Percentiles rank a stretch among this genome's conserved stretches.
phyloP scores from a whole-genome alignment of 2,113 vertebrate genomes.

The Aspidoscelis tigris region DNA sequence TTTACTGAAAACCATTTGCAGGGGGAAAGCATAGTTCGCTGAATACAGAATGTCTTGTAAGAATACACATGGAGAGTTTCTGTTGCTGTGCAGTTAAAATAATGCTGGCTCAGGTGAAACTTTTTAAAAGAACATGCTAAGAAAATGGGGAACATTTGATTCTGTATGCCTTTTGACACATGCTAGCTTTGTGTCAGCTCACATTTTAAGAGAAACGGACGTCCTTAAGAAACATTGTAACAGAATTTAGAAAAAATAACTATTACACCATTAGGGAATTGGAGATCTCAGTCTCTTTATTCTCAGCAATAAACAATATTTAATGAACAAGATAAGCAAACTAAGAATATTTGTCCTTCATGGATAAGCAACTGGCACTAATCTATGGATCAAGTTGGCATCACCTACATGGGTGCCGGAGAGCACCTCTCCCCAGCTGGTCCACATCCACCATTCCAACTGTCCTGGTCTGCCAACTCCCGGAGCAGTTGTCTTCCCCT shows the following conservation, averaged over 20 bases:
- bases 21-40: slow-evolving; percentile 31
- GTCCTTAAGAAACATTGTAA: background rate
- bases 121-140: slow-evolving; percentile 6
- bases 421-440: too few relatives aligned
- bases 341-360: background rate
- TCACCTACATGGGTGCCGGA: too few relatives aligned
- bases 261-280: background rate
- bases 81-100: slow-evolving; percentile 32
- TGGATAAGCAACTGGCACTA: background rate
- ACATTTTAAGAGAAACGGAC: background rate
- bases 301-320: background rate
- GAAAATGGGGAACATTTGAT: background rate
- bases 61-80: slow-evolving; percentile 14
- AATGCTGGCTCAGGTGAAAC: background rate
- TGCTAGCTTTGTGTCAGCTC: slow-evolving; percentile 11
- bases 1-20: slow-evolving; percentile 41
- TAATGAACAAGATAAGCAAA: background rate
- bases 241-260: background rate
- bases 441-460: too few relatives aligned
- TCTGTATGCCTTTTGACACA: background rate
- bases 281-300: background rate
- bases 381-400: too few relatives aligned
- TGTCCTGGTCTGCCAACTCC: too few relatives aligned
- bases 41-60: slow-evolving; percentile 42
- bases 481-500: too few relatives aligned